phyloP scores from a whole-genome alignment of 2,797 vertebrate genomes.

The Semotilus atromaculatus region DNA sequence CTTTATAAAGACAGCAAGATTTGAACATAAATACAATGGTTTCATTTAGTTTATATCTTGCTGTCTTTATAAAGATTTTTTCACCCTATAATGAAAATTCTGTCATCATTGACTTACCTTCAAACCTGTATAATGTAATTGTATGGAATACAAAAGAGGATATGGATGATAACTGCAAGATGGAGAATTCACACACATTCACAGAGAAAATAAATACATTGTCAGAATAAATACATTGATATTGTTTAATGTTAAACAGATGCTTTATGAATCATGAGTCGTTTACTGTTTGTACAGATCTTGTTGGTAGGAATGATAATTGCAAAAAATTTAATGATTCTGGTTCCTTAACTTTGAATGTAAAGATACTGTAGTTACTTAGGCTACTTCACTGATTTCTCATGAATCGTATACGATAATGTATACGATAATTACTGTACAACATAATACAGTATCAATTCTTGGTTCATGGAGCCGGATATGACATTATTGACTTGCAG shows the following conservation, averaged over 20 bases:
- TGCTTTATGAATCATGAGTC: background rate
- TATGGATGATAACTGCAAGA: background rate
- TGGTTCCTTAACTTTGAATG: background rate
- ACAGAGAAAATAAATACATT: background rate
- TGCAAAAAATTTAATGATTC: background rate
- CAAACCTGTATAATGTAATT: background rate
- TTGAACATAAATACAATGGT: no score
- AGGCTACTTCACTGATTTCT: background rate
- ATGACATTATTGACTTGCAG: background rate
- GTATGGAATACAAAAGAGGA: background rate
- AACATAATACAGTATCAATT: background rate
- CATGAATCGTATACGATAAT: no score
- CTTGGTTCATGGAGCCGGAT: background rate
- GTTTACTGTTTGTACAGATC: background rate
- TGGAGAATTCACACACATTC: background rate
- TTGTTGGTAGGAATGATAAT: background rate
- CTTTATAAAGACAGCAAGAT: no score
- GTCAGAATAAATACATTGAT: background rate
- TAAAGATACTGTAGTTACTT: background rate
- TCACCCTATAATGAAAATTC: no score
- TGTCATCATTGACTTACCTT: background rate
- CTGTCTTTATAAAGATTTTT: background rate
- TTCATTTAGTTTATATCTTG: no score
- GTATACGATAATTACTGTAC: no score
- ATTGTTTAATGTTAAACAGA: conserved; percentile 17